A percentile compares a stretch with the other conserved stretches of the same genome.
phyloP scores from a whole-genome alignment of 1,140 invertebrate genomes.

The Ephestia elutella region DNA sequence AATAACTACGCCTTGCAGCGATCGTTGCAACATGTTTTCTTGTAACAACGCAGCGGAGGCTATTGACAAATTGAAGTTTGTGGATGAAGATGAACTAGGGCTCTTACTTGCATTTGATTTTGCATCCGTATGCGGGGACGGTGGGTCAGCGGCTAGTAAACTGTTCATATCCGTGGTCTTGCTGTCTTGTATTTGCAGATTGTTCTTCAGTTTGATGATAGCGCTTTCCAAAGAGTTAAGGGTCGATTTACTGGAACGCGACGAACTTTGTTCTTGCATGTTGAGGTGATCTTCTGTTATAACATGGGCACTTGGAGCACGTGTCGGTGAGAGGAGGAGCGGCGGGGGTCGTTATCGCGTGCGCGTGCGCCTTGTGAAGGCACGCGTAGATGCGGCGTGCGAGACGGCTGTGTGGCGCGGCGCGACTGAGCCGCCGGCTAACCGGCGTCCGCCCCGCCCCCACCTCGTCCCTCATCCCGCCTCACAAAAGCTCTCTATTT shows the following conservation, averaged over 20 bases:
- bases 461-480: constrained; percentile 52
- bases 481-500: constrained; percentile 73
- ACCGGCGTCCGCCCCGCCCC: constrained; percentile 63
- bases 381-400: constrained; percentile 53
- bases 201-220: constrained; percentile 72
- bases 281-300: constrained; percentile 25
- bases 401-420: constrained; percentile 58
- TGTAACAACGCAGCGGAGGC: constrained; percentile 69
- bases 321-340: constrained; percentile 40
- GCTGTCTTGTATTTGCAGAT: constrained; percentile 68
- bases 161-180: constrained; percentile 63
- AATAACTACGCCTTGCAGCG: constrained; percentile 81
- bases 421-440: constrained; percentile 66
- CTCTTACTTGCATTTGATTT: constrained; percentile 62
- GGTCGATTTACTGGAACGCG: constrained; percentile 57
- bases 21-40: constrained; percentile 78
- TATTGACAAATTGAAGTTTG: constrained; percentile 69
- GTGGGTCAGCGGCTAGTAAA: constrained; percentile 51
- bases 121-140: constrained; percentile 46
- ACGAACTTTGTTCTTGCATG: constrained; percentile 70
- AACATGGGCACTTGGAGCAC: constrained; percentile 39
- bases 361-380: constrained; percentile 50
- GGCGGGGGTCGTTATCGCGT: constrained; percentile 48
- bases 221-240: constrained; percentile 70
- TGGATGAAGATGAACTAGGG: constrained; percentile 62